A percentile compares a stretch with the other conserved stretches of the same genome.
phyloP scores from a whole-genome alignment of 2,797 vertebrate genomes.

The Coccyzus lansbergi region DNA sequence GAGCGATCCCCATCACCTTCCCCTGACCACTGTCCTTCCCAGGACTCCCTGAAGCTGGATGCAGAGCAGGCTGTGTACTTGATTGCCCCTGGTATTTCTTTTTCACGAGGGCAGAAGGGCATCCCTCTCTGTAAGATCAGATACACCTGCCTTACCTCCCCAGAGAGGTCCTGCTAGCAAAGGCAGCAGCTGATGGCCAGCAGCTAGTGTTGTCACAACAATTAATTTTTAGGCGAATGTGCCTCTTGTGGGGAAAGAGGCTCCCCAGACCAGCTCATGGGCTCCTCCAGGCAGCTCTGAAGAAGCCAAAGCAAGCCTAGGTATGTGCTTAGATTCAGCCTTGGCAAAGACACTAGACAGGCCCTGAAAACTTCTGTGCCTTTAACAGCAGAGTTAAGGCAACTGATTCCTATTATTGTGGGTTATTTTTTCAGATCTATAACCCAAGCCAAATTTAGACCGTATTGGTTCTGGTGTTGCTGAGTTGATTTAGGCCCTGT shows the following conservation, averaged over 20 bases:
- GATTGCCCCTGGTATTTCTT: background rate
- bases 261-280: background rate
- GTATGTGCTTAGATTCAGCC: background rate
- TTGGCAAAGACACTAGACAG: background rate
- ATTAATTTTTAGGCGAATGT: background rate
- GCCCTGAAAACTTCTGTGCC: background rate
- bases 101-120: background rate
- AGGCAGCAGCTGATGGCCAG: background rate
- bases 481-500: background rate
- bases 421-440: background rate
- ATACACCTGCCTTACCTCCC: background rate
- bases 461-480: background rate
- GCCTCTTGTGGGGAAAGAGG: background rate
- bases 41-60: background rate
- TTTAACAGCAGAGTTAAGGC: background rate
- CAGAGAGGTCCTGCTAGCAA: background rate
- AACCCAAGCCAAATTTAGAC: background rate
- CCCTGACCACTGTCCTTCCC: background rate
- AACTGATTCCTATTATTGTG: background rate
- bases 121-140: background rate
- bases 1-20: rapidly evolving
- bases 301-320: background rate
- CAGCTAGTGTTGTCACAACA: background rate
- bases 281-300: rapidly evolving
- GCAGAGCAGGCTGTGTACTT: background rate